Evolutionary conservation across 2,113 vertebrate genomes (phyloP).

Genomic region (Ammodytes marinus): DNA sequence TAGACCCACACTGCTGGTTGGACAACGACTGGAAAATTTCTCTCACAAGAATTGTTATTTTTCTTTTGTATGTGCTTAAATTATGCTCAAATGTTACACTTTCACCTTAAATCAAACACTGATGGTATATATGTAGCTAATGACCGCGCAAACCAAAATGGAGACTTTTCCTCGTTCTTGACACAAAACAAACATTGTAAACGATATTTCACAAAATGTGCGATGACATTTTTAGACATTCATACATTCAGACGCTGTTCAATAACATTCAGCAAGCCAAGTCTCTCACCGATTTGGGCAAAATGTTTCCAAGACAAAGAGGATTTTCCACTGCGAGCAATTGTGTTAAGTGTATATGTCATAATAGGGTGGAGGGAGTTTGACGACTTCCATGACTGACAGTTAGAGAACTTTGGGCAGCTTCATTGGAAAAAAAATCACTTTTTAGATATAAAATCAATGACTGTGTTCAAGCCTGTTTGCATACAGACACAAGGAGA

Average conservation of each 20-base stretch:
- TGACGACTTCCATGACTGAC: neutral
- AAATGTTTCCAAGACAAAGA: neutral
- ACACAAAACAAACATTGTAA: neutral
- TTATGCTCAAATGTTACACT: neutral
- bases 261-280: neutral
- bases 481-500: neutral
- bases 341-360: neutral
- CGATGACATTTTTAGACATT: neutral
- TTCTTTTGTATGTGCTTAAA: neutral
- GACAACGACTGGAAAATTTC: conserved; percentile 7
- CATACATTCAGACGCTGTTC: neutral
- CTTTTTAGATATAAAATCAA: neutral
- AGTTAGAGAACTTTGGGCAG: neutral
- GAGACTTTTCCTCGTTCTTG: neutral
- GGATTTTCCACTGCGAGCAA: neutral
- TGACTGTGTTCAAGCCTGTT: neutral
- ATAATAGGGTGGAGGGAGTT: neutral
- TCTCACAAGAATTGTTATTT: neutral
- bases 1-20: neutral
- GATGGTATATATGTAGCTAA: neutral
- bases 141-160: neutral
- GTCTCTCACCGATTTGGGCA: neutral
- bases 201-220: neutral
- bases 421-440: neutral
- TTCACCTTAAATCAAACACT: neutral